Evolutionary conservation across 2,797 vertebrate species (phyloP).

Genomic region (Rousettus madagascariensis): DNA sequence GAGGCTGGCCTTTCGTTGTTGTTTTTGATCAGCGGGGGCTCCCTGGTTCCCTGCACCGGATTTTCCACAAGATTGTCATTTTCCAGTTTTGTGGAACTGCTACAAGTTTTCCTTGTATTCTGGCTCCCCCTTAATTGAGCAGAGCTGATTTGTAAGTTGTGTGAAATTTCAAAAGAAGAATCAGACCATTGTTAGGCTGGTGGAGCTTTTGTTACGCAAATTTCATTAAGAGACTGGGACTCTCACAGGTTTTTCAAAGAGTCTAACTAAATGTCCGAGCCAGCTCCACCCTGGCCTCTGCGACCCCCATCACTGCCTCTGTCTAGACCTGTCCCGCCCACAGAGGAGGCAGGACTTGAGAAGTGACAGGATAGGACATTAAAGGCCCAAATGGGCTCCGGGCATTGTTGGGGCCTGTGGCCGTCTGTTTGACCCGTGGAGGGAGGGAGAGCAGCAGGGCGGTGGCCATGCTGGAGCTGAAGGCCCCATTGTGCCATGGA

Average conservation of each 20-base stretch:
- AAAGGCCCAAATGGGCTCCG: background rate
- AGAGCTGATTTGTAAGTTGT: slow-evolving; percentile 72
- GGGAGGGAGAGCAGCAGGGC: accelerated
- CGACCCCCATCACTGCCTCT: slow-evolving; percentile 45
- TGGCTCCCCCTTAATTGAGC: background rate
- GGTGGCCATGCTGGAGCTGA: background rate
- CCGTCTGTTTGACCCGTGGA: background rate
- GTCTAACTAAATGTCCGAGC: slow-evolving; percentile 76
- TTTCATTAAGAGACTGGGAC: slow-evolving; percentile 82
- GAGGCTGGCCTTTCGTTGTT: background rate
- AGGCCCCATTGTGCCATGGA: background rate
- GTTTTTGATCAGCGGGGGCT: background rate
- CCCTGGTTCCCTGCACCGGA: background rate
- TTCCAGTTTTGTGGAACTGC: background rate
- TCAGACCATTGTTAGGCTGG: slow-evolving; percentile 77
- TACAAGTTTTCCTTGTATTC: background rate
- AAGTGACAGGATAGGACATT: background rate
- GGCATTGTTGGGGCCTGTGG: background rate
- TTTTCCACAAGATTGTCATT: background rate
- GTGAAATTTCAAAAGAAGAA: slow-evolving; percentile 82
- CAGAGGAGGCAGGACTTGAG: slow-evolving; percentile 21
- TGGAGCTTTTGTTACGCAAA: slow-evolving; percentile 84
- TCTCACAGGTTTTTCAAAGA: slow-evolving; percentile 73
- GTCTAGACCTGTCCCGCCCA: slow-evolving; percentile 31
- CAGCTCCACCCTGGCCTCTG: slow-evolving; percentile 46